These are phyloP conservation scores for Pao palembangensis DNA, from an alignment of 2,113 vertebrate species.

Conservation along the genomic window DNA sequence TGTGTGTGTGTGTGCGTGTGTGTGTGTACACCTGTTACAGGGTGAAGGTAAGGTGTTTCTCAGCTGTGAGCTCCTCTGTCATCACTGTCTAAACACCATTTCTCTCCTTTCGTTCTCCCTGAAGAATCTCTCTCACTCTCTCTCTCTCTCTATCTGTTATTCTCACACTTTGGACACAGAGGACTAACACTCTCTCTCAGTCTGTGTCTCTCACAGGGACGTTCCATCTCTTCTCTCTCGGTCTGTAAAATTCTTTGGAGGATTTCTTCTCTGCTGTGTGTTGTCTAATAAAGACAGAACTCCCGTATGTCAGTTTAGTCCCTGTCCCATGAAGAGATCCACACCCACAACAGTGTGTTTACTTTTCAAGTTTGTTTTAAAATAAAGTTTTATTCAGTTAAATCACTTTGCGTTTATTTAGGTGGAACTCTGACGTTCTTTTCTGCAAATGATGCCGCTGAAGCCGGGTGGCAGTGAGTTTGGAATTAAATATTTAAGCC, in stretches of 20 bases:
- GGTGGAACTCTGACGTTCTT: no score
- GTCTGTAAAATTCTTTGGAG: conserved; percentile 15
- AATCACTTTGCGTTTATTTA: no score
- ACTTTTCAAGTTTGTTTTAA: no score
- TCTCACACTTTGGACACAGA: conserved; percentile 54
- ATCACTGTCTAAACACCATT: conserved; percentile 56
- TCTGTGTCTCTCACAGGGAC: conserved; percentile 33
- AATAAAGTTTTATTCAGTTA: no score
- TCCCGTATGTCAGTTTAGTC: conserved; percentile 5
- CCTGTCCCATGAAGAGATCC: not conserved
- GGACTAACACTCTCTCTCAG: conserved; percentile 53
- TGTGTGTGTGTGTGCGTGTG: no score
- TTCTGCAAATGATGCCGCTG: no score
- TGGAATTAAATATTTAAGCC: no score
- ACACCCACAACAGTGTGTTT: no score
- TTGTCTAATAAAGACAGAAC: conserved; percentile 6
- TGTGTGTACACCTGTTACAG: not conserved
- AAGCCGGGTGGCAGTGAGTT: no score
- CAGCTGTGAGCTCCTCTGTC: conserved; percentile 57
- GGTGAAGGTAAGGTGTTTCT: conserved; percentile 62
- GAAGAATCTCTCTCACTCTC: conserved; percentile 8
- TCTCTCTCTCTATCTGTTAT: conserved; percentile 6
- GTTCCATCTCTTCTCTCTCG: not conserved
- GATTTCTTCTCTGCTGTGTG: not conserved
- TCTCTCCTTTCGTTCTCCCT: conserved; percentile 34